Evolutionary conservation across 1,140 invertebrate genomes (phyloP).

Genomic region (Sminthurinus signatus): DNA sequence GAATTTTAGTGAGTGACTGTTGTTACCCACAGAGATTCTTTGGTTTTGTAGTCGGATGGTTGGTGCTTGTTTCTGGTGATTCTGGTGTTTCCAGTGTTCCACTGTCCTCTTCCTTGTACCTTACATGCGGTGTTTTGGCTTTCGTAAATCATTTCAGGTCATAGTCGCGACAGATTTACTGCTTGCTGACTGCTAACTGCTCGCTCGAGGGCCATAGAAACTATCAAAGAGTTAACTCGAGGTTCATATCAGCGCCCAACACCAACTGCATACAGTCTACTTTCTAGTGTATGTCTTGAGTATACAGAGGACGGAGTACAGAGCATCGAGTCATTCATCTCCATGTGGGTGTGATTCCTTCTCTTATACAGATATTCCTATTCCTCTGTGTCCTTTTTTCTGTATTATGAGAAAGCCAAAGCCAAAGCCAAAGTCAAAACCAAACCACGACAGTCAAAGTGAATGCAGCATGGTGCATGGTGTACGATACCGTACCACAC

Average conservation of each 20-base stretch:
- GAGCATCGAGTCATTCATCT: slow-evolving; percentile 15
- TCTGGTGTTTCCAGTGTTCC: no score
- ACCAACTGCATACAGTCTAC: slow-evolving; percentile 9
- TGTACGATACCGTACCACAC: no score
- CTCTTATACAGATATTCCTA: not conserved
- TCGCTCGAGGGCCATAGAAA: slow-evolving; percentile 42
- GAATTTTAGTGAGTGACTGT: slow-evolving; percentile 8
- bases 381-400: slow-evolving; percentile 3
- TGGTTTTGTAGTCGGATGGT: slow-evolving; percentile 12
- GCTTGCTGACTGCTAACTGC: slow-evolving; percentile 42
- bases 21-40: slow-evolving; percentile 11
- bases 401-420: no score
- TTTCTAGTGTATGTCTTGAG: no score
- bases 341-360: slow-evolving; percentile 24
- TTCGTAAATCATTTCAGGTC: slow-evolving; percentile 41
- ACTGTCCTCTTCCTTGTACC: slow-evolving; percentile 22
- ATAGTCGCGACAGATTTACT: slow-evolving; percentile 42
- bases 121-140: slow-evolving; percentile 34
- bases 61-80: no score
- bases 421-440: no score
- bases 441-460: no score
- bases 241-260: slow-evolving; percentile 37
- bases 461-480: no score
- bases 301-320: no score
- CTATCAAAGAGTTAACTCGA: slow-evolving; percentile 43